phyloP scores from a whole-genome alignment of 2,113 vertebrate genomes.

The Panurus biarmicus region DNA sequence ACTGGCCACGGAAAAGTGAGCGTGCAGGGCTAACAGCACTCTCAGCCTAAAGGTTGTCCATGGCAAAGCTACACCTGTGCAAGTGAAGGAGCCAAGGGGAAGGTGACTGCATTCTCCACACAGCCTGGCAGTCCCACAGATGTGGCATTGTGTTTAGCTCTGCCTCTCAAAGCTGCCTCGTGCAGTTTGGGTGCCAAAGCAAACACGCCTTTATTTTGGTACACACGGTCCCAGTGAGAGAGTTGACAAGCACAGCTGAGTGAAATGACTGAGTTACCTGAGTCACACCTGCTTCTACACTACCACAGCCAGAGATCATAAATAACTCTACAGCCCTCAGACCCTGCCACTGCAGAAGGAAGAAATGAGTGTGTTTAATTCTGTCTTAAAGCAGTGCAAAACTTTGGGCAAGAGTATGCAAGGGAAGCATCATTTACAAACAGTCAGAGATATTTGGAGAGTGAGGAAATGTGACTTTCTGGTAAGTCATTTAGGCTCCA shows the following conservation, averaged over 20 bases:
- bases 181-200: background rate
- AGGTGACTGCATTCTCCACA: background rate
- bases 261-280: background rate
- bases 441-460: background rate
- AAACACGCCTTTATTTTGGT: background rate
- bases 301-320: background rate
- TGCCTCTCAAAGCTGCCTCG: background rate
- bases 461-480: background rate
- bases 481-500: background rate
- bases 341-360: background rate
- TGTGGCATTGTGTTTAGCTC: background rate
- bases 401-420: background rate
- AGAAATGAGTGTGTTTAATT: background rate
- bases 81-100: background rate
- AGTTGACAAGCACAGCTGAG: background rate
- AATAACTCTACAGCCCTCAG: background rate
- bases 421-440: background rate
- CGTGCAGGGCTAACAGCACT: fast-evolving
- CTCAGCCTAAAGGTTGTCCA: background rate
- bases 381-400: background rate
- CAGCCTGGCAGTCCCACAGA: background rate
- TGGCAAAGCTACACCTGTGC: background rate
- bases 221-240: background rate
- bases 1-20: background rate
- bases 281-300: background rate